Conservation (phyloP, 2,888 invertebrate genomes). For the Bursaphelenchus okinawaensis region DNA sequence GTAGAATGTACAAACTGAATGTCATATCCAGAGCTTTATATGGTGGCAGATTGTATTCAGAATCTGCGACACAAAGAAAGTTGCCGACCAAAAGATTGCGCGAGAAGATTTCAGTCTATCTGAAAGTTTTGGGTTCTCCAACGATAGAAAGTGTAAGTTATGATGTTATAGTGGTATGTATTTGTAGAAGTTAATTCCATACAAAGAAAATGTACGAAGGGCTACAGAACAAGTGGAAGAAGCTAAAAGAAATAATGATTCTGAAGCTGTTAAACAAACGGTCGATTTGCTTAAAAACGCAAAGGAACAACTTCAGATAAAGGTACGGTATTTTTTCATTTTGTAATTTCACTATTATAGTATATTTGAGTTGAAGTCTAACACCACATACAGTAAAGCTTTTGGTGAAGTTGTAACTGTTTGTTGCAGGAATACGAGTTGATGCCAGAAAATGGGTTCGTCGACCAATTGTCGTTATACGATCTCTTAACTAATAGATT, state of each 20-base stretch:
- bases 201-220: not conserved
- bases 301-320: not conserved
- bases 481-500: slow-evolving; percentile 90
- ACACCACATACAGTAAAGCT: too few relatives aligned
- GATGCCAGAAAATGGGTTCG: slow-evolving; percentile 63
- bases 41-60: not conserved
- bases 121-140: not conserved
- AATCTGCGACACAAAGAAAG: too few relatives aligned
- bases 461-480: slow-evolving; percentile 89
- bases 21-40: too few relatives aligned
- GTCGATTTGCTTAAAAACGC: not conserved
- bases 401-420: too few relatives aligned
- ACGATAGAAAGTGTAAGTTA: not conserved
- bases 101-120: not conserved
- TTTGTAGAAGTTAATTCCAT: not conserved
- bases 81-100: not conserved
- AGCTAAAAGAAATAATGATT: not conserved
- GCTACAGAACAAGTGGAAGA: not conserved
- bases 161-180: not conserved
- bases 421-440: slow-evolving; percentile 69
- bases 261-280: not conserved
- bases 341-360: too few relatives aligned
- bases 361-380: too few relatives aligned
- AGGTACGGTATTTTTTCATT: not conserved
- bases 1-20: too few relatives aligned